Base-by-base conservation (phyloP, 2,113 vertebrate genomes). In the Burhinus bistriatus region DNA sequence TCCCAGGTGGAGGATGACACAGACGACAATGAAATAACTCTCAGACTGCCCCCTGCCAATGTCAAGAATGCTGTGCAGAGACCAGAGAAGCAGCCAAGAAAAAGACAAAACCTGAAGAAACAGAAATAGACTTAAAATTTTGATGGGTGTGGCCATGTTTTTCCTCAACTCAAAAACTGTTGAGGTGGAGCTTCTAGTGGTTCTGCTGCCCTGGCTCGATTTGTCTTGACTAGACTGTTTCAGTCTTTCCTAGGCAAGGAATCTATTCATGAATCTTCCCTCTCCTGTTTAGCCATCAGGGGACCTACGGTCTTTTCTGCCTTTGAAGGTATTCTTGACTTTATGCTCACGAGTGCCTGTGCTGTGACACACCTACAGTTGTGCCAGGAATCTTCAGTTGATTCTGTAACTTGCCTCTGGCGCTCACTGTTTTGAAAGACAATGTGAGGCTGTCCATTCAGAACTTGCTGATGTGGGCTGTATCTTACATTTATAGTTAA, bases 1-100 rank as follows among this genome's bases (percentile, higher is more conserved):
- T 87, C 97, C 70, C 97, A 80, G 22, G 38, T 18, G 1, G 96
- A 97, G 9, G 98, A 97, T 14, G 97, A 98, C 3, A 32, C 98
- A 3, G 97, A 99, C 21, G 98, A 98, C 15, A 25, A 96, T 8
- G 99, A 99, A 96, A 96, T 99, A 12, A 71, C 98, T 80, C 44
- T 99, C 70, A 99, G 95, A 79, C 82, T 98, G 36, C 97, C 98
- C 14, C 91, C 98, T 5, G n/a, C 78, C 26, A 85, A 27, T 54
- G 34, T 36, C 68, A 88, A 94, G 54, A 95, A 77, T 1, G 3
- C 87, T 79, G 61, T 51, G 51, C 78, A 65, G 86, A 92, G 62
- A 95, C 94, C 29, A 16, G 93, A 97, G 66, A 83, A 96, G 15
- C 91, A 81, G 20, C 84, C 66, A 59, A 84, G 85, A 34, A 92